phyloP scores from a whole-genome alignment of 2,113 vertebrate species.

The Bettongia penicillata region DNA sequence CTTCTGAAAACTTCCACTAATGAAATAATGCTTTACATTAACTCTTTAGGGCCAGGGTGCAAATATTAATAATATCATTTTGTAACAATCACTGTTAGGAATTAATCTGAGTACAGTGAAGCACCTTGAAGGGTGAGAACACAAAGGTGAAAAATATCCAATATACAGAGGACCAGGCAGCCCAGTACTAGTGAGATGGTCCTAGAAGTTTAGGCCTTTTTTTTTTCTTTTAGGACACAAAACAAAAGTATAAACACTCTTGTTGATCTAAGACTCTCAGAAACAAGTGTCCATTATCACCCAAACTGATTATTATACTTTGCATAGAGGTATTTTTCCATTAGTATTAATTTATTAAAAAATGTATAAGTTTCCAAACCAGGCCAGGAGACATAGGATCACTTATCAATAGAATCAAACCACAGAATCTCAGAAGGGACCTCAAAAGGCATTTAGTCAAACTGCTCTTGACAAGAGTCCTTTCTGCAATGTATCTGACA shows the following conservation, averaged over 20 bases:
- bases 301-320: slow-evolving; percentile 19
- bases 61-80: not conserved
- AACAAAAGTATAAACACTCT: not conserved
- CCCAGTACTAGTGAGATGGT: not conserved
- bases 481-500: too few relatives aligned
- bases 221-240: not conserved
- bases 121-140: slow-evolving; percentile 27
- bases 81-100: slow-evolving; percentile 11
- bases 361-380: slow-evolving; percentile 21
- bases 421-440: too few relatives aligned
- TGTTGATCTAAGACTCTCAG: slow-evolving; percentile 12
- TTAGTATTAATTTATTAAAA: slow-evolving; percentile 35
- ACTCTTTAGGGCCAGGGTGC: not conserved
- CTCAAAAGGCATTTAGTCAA: too few relatives aligned
- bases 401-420: not conserved
- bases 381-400: slow-evolving; percentile 9
- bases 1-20: slow-evolving; percentile 41
- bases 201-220: not conserved
- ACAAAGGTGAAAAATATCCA: slow-evolving; percentile 26
- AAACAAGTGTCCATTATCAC: slow-evolving; percentile 1
- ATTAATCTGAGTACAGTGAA: slow-evolving; percentile 42
- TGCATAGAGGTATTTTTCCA: slow-evolving; percentile 7
- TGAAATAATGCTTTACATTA: not conserved
- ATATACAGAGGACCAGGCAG: not conserved
- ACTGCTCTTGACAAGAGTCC: too few relatives aligned